Percentiles rank a stretch among this genome's conserved stretches.
Conservation (phyloP, 2,113 vertebrate genomes). For the Prinia subflava region DNA sequence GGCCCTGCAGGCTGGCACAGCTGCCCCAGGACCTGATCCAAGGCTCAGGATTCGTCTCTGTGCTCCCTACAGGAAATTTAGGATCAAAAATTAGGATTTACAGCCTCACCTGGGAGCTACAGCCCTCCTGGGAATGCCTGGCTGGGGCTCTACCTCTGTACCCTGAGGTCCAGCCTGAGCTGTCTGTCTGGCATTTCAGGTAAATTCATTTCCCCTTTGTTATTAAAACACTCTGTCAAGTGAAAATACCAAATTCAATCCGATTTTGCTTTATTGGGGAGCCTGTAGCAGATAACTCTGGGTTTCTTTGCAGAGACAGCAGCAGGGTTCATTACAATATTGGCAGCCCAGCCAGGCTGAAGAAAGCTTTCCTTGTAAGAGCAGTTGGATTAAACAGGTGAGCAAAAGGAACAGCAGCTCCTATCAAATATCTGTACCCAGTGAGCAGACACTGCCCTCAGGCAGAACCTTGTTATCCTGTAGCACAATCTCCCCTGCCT, state of each 20-base stretch:
- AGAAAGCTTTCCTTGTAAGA: neutral
- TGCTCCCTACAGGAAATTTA: neutral
- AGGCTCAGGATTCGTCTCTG: neutral
- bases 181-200: neutral
- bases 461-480: neutral
- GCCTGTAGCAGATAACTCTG: neutral
- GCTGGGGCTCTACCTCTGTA: neutral
- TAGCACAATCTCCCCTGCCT: neutral
- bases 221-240: neutral
- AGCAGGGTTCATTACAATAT: neutral
- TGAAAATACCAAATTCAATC: neutral
- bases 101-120: accelerated
- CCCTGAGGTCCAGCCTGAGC: neutral
- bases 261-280: neutral
- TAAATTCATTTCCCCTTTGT: neutral
- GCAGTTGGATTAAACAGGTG: neutral
- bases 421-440: neutral
- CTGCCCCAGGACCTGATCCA: neutral
- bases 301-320: neutral
- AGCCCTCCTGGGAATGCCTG: neutral
- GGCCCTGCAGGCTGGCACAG: neutral
- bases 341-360: neutral
- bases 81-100: too few relatives aligned
- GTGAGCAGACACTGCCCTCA: neutral
- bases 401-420: neutral